A percentile compares a stretch with the other conserved stretches of the same genome.
Evolutionary conservation across 2,888 invertebrate species (phyloP).

Genomic region (Lycocerus yunnanus): DNA sequence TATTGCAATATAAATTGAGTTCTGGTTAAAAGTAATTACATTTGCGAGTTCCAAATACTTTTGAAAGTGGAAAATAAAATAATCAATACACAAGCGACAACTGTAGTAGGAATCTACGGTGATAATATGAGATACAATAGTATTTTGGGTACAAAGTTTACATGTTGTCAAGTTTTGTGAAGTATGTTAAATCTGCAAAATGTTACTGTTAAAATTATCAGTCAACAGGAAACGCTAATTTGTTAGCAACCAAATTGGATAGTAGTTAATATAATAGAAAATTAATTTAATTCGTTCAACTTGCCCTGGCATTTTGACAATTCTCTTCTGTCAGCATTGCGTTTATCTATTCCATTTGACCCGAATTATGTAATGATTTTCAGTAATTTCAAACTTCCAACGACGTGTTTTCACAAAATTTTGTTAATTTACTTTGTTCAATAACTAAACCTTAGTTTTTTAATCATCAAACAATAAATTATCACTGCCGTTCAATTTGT

Average conservation of each 20-base stretch:
- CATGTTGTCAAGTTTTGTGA: conserved; percentile 9
- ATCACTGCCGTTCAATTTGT: not conserved
- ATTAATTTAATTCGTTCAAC: conserved; percentile 22
- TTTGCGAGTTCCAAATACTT: not conserved
- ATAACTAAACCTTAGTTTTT: not conserved
- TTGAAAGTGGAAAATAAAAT: not conserved
- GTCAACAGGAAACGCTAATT: conserved; percentile 21
- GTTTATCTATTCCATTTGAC: conserved; percentile 12
- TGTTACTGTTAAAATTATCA: conserved; percentile 13
- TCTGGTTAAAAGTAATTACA: not conserved
- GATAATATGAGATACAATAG: not conserved
- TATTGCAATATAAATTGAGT: not conserved
- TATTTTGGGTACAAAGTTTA: not conserved
- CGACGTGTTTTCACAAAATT: conserved; percentile 21
- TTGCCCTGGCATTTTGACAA: conserved; percentile 18
- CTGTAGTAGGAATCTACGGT: not conserved
- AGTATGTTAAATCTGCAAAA: conserved; percentile 10
- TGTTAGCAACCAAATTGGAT: conserved; percentile 20
- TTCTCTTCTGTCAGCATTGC: conserved; percentile 16
- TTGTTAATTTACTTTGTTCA: conserved; percentile 14
- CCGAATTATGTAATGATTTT: conserved; percentile 14
- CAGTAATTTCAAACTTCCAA: not conserved
- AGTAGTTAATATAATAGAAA: conserved; percentile 22
- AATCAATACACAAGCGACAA: not conserved
- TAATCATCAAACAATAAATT: not conserved